Percentiles rank a stretch among this genome's conserved stretches.
Conservation (phyloP, 2,113 vertebrate species). For the Ranitomeya imitator region DNA sequence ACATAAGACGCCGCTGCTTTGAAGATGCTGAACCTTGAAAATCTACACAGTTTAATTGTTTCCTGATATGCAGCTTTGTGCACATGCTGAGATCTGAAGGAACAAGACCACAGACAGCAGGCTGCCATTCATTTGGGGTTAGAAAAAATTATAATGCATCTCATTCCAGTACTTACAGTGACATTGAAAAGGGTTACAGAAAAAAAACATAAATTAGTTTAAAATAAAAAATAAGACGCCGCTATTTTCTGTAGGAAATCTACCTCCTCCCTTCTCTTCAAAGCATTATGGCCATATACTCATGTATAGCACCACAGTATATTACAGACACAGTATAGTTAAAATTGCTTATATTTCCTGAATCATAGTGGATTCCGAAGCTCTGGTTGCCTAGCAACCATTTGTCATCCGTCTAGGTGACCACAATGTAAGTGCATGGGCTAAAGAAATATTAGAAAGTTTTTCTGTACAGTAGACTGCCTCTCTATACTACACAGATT, state of each 20-base stretch:
- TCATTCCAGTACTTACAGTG: background rate
- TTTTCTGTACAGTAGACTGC: too few relatives aligned
- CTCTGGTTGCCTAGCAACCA: too few relatives aligned
- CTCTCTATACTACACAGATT: too few relatives aligned
- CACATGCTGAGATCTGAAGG: background rate
- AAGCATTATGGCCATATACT: background rate
- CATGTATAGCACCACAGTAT: background rate
- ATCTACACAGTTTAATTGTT: slow-evolving; percentile 25
- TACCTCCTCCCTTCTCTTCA: background rate
- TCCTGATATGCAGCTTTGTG: slow-evolving; percentile 15
- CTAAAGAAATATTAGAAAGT: too few relatives aligned
- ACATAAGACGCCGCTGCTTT: background rate
- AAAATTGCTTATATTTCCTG: too few relatives aligned
- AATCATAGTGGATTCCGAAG: too few relatives aligned
- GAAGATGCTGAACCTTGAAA: slow-evolving; percentile 36
- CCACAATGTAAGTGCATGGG: too few relatives aligned
- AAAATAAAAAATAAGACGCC: background rate
- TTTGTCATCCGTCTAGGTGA: too few relatives aligned
- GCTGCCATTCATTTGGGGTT: background rate
- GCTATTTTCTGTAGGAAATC: background rate
- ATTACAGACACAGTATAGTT: too few relatives aligned
- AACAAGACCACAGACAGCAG: background rate
- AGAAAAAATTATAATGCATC: background rate
- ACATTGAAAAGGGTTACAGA: background rate
- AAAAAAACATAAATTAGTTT: background rate